phyloP scores from a whole-genome alignment of 2,888 invertebrate genomes.

The Eilema caniola region DNA sequence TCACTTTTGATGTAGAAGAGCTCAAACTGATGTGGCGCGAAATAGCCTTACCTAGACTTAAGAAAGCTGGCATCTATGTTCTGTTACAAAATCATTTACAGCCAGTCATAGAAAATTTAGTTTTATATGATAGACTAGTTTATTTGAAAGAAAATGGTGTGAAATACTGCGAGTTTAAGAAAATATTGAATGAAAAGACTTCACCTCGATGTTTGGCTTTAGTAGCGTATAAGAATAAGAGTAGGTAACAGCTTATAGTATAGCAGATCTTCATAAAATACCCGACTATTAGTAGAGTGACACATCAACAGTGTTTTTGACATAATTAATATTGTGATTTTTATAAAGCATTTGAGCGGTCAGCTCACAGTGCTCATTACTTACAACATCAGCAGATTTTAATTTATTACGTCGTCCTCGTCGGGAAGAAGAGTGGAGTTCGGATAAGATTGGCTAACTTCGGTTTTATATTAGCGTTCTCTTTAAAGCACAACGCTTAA shows the following conservation, averaged over 20 bases:
- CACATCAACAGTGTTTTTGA: neutral
- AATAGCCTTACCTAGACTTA: constrained; percentile 52
- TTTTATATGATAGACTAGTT: constrained; percentile 73
- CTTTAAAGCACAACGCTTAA: too few species aligned
- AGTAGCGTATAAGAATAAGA: constrained; percentile 80
- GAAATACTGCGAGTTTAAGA: constrained; percentile 74
- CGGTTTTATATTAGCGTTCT: too few species aligned
- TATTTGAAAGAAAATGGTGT: constrained; percentile 74
- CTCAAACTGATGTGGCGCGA: constrained; percentile 68
- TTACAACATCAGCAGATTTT: too few species aligned
- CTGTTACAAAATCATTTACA: constrained; percentile 73
- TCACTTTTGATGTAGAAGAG: constrained; percentile 60
- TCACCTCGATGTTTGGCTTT: constrained; percentile 90
- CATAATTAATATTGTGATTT: neutral
- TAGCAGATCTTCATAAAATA: too few species aligned
- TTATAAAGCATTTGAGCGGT: neutral
- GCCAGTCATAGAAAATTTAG: constrained; percentile 73
- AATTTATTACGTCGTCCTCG: too few species aligned
- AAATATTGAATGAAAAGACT: constrained; percentile 87
- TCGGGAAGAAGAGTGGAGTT: too few species aligned
- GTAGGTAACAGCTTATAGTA: neutral
- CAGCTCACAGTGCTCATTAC: neutral
- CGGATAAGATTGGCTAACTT: too few species aligned
- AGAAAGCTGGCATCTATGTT: constrained; percentile 72
- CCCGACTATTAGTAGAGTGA: too few species aligned